phyloP scores from a whole-genome alignment of 30 jellyfish, hydroid and myxozoan species.

The Chrysaora quinquecirrha region DNA sequence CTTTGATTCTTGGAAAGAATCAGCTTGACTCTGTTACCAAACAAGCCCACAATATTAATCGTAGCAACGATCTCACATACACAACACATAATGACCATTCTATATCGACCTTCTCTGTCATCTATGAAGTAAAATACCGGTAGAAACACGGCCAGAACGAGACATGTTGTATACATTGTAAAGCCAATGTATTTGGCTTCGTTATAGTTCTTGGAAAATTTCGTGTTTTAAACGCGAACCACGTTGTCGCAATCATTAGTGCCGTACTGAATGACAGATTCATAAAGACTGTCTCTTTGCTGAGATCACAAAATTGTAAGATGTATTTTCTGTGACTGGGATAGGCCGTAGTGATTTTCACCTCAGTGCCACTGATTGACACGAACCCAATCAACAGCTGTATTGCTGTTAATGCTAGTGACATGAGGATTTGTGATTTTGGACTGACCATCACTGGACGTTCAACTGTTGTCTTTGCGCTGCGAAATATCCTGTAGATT shows the following conservation, averaged over 20 bases:
- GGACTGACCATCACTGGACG: conserved; percentile 86
- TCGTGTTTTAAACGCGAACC: conserved; percentile 92
- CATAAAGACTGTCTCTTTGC: conserved; percentile 45
- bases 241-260: conserved; percentile 73
- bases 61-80: conserved; percentile 72
- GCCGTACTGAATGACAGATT: conserved; percentile 75
- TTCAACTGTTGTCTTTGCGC: conserved; percentile 71
- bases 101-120: conserved; percentile 55
- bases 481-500: conserved; percentile 80
- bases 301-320: conserved; percentile 60
- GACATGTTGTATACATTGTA: conserved; percentile 86
- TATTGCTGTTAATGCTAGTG: conserved; percentile 54
- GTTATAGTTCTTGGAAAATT: conserved; percentile 95
- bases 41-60: conserved; percentile 83
- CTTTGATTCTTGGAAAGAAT: conserved; percentile 32
- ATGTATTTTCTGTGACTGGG: conserved; percentile 70
- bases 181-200: conserved; percentile 93
- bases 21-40: conserved; percentile 77
- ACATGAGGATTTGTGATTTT: conserved; percentile 67
- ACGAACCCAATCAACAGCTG: conserved; percentile 68
- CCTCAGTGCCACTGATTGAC: conserved; percentile 64
- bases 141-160: conserved; percentile 59
- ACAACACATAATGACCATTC: conserved; percentile 57
- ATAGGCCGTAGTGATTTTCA: conserved; percentile 60
- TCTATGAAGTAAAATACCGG: conserved; percentile 49